phyloP scores from a whole-genome alignment of 1,140 invertebrate species.

The Trypoxylus dichotomus region DNA sequence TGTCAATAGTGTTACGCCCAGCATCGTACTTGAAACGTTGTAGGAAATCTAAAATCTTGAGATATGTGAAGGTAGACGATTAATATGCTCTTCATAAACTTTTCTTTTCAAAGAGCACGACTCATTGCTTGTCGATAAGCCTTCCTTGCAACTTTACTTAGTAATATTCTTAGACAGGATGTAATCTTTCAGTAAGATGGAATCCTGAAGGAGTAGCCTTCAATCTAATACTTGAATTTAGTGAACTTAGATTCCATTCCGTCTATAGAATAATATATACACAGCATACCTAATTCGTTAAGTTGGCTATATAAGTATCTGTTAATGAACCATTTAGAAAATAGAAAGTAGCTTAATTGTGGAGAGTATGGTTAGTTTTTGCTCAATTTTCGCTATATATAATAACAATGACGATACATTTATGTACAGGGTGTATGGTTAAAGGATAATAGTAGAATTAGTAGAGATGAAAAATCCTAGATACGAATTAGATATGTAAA shows the following conservation, averaged over 20 bases:
- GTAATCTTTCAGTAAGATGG: no score
- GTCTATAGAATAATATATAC: neutral
- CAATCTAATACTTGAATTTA: no score
- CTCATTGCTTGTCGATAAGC: no score
- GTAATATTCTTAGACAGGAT: no score
- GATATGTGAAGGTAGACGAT: no score
- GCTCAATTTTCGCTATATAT: neutral
- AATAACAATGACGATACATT: neutral
- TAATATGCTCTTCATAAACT: no score
- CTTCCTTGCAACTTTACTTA: no score
- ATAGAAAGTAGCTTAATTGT: neutral
- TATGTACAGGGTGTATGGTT: conserved; percentile 6
- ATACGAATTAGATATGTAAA: neutral
- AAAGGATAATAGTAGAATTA: neutral
- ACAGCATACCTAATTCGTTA: neutral
- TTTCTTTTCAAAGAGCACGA: no score
- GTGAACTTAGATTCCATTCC: neutral
- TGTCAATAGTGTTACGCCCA: neutral
- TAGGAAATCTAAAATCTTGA: no score
- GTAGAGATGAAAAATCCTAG: neutral
- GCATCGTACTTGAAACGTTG: no score
- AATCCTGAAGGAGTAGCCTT: no score
- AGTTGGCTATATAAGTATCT: neutral
- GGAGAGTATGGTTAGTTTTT: neutral
- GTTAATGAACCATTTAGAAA: neutral